Percentiles rank a stretch among this genome's conserved stretches.
These are phyloP conservation scores for Gymnothorax javanicus DNA, from an alignment of 2,797 vertebrate species.

Conservation along the genomic window DNA sequence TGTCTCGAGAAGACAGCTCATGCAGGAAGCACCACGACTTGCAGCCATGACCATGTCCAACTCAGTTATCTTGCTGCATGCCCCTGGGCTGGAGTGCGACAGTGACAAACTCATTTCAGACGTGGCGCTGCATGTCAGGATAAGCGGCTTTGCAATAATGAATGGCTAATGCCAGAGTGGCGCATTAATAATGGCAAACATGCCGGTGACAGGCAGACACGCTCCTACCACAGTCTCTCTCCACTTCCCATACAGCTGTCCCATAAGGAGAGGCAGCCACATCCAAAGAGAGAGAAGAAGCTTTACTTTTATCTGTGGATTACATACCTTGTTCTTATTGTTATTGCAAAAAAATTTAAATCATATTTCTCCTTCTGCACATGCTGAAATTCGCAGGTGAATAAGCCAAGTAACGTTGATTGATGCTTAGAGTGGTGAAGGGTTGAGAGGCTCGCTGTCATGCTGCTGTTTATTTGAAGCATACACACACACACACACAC, in stretches of 20 bases:
- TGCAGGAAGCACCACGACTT: background rate
- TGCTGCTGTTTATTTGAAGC: background rate
- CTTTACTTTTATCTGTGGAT: background rate
- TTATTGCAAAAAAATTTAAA: conserved; percentile 29
- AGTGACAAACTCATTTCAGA: conserved; percentile 28
- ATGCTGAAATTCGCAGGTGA: conserved; percentile 21
- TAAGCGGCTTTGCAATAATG: conserved; percentile 49
- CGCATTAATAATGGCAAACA: conserved; percentile 33
- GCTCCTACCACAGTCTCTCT: background rate
- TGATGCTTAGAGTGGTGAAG: conserved; percentile 9
- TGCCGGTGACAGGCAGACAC: background rate
- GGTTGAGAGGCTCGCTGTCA: background rate
- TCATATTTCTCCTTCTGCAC: conserved; percentile 18
- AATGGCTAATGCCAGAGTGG: conserved; percentile 41
- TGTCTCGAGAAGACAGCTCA: background rate
- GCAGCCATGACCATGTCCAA: background rate
- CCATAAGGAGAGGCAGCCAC: background rate
- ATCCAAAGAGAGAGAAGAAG: background rate
- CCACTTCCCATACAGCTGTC: background rate
- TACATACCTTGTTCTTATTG: conserved; percentile 10
- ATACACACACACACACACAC: background rate
- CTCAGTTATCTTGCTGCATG: background rate
- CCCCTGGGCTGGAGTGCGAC: background rate
- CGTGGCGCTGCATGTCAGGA: conserved; percentile 23
- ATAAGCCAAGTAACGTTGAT: conserved; percentile 28